Conservation (phyloP, 2,113 vertebrate species). For the Sinocyclocheilus anophthalmus region DNA sequence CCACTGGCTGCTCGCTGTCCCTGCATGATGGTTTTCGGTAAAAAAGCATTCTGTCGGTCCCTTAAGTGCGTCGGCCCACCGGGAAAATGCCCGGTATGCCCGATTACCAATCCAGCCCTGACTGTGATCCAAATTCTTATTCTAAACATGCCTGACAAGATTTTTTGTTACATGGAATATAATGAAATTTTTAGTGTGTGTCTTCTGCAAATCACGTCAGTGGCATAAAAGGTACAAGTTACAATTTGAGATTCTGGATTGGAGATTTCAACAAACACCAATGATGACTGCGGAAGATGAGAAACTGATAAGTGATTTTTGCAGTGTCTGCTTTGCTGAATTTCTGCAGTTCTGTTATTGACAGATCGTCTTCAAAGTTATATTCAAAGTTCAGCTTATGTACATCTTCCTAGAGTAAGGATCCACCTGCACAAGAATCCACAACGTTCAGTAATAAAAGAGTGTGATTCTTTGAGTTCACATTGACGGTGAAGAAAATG, state of each 20-base stretch:
- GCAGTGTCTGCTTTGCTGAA: too few species aligned
- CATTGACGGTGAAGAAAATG: slow-evolving; percentile 30
- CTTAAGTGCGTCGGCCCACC: too few species aligned
- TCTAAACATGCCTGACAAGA: too few species aligned
- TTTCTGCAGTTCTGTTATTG: background rate
- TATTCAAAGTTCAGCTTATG: background rate
- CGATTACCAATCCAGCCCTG: too few species aligned
- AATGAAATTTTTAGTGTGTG: too few species aligned
- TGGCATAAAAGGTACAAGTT: background rate
- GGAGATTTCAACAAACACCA: background rate
- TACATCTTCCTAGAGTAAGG: slow-evolving; percentile 12
- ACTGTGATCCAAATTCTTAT: too few species aligned
- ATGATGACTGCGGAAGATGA: background rate
- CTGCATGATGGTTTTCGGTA: too few species aligned
- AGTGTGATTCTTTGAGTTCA: slow-evolving; percentile 10
- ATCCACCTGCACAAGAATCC: slow-evolving; percentile 20
- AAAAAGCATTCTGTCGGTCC: too few species aligned
- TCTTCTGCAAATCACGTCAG: background rate
- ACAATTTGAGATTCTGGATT: background rate
- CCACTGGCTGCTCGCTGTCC: too few species aligned
- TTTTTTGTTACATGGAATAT: too few species aligned
- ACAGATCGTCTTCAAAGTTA: background rate
- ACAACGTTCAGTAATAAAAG: slow-evolving; percentile 27
- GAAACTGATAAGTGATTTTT: background rate
- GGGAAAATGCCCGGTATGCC: too few species aligned